phyloP scores from a whole-genome alignment of 2,888 invertebrate genomes.

The Stratiomys singularior region DNA sequence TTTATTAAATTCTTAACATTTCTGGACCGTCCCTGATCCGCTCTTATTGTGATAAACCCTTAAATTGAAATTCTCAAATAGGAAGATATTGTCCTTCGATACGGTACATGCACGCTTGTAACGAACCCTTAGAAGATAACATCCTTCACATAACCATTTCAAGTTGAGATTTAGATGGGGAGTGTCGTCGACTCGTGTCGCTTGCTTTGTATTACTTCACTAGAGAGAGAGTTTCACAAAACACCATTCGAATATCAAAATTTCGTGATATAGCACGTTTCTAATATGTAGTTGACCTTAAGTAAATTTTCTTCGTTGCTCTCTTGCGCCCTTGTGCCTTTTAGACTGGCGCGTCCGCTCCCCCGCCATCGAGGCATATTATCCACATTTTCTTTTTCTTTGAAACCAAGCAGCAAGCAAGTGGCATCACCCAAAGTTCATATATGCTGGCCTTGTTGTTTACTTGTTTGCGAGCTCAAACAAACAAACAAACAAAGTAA shows the following conservation, averaged over 20 bases:
- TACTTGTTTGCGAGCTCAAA: constrained; percentile 52
- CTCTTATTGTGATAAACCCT: constrained; percentile 41
- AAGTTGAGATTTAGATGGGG: background rate
- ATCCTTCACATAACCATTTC: background rate
- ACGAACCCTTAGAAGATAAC: constrained; percentile 17
- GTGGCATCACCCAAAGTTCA: constrained; percentile 48
- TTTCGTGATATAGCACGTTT: constrained; percentile 52
- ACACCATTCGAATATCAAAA: constrained; percentile 50
- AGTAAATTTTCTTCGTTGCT: constrained; percentile 50
- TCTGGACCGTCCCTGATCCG: constrained; percentile 1
- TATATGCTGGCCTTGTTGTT: constrained; percentile 48
- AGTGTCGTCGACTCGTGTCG: background rate
- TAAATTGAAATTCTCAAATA: constrained; percentile 50
- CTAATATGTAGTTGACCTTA: constrained; percentile 53
- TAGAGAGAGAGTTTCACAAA: constrained; percentile 8
- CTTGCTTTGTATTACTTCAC: constrained; percentile 32
- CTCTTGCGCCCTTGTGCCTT: constrained; percentile 35
- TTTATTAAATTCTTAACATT: constrained; percentile 43
- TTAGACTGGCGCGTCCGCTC: background rate
- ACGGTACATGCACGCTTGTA: constrained; percentile 12
- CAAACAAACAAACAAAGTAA: constrained; percentile 47
- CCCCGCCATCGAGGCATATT: background rate
- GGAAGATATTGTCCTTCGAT: constrained; percentile 46
- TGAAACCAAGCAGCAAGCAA: constrained; percentile 35
- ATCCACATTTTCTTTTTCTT: constrained; percentile 35